A percentile compares a stretch with the other conserved stretches of the same genome.
These are phyloP conservation scores for Diadophis punctatus DNA, from an alignment of 2,113 vertebrate species.

Conservation along the genomic window DNA sequence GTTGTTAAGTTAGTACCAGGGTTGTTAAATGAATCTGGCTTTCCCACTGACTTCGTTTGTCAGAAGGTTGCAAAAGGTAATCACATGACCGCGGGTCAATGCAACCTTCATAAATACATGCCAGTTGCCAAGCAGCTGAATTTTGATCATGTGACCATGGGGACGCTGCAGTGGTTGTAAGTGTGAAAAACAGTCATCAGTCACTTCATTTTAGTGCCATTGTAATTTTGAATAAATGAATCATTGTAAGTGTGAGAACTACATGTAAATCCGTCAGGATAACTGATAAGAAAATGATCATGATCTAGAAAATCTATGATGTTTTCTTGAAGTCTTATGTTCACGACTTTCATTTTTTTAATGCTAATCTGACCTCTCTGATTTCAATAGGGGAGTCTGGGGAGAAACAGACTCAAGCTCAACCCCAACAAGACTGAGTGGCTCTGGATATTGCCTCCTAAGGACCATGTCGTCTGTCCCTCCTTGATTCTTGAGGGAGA, in stretches of 20 bases:
- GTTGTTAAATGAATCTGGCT: not conserved
- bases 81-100: not conserved
- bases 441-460: too few relatives aligned
- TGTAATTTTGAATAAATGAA: not conserved
- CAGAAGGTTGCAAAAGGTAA: not conserved
- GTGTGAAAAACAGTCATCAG: not conserved
- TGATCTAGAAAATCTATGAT: not conserved
- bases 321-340: not conserved
- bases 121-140: not conserved
- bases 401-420: too few relatives aligned
- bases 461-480: too few relatives aligned
- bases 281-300: not conserved
- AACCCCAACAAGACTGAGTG: too few relatives aligned
- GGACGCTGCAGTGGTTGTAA: not conserved
- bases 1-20: not conserved
- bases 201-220: not conserved
- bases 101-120: not conserved
- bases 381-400: too few relatives aligned
- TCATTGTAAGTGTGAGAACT: not conserved
- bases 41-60: not conserved
- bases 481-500: too few relatives aligned
- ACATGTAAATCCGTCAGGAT: not conserved
- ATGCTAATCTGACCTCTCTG: not conserved
- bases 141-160: not conserved
- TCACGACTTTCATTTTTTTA: not conserved